phyloP scores from a whole-genome alignment of 1,140 invertebrate species.

The Dolichoris vasculosae region DNA sequence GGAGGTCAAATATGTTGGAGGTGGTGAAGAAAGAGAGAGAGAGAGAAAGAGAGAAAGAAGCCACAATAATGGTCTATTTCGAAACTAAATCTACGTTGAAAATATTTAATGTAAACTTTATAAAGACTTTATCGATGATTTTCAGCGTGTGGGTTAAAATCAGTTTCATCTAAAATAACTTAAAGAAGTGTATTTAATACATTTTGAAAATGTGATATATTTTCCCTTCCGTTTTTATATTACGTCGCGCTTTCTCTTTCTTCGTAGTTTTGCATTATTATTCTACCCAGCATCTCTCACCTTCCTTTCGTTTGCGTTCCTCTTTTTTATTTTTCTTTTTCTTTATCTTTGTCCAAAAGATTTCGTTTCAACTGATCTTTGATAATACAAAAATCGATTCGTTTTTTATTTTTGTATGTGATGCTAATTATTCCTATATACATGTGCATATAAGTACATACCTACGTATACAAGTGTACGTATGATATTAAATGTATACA shows the following conservation, averaged over 20 bases:
- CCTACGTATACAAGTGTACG: slow-evolving; percentile 20
- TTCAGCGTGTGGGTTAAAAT: background rate
- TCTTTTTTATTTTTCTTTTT: slow-evolving; percentile 4
- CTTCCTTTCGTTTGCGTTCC: slow-evolving; percentile 16
- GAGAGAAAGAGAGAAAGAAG: background rate
- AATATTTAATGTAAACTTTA: slow-evolving; percentile 57
- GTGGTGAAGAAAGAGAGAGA: background rate
- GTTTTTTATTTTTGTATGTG: slow-evolving; percentile 46
- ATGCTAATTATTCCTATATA: slow-evolving; percentile 32
- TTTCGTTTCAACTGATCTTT: slow-evolving; percentile 38
- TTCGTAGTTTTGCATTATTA: background rate
- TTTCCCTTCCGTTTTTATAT: background rate
- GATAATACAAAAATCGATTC: background rate
- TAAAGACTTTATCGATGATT: slow-evolving; percentile 32
- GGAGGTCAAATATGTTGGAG: background rate
- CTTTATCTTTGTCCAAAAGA: slow-evolving; percentile 31
- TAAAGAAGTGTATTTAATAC: slow-evolving; percentile 58
- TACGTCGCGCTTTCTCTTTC: background rate
- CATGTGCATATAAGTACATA: background rate
- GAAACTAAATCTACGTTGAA: slow-evolving; percentile 10
- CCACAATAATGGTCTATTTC: slow-evolving; percentile 23
- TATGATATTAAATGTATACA: background rate
- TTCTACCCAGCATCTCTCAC: background rate
- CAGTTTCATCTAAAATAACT: background rate
- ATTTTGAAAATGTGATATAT: slow-evolving; percentile 47